Evolutionary conservation across 2,888 invertebrate species (phyloP), one percentile per base, ranked within the genome.

Genomic region (Drosophila cognata): DNA sequence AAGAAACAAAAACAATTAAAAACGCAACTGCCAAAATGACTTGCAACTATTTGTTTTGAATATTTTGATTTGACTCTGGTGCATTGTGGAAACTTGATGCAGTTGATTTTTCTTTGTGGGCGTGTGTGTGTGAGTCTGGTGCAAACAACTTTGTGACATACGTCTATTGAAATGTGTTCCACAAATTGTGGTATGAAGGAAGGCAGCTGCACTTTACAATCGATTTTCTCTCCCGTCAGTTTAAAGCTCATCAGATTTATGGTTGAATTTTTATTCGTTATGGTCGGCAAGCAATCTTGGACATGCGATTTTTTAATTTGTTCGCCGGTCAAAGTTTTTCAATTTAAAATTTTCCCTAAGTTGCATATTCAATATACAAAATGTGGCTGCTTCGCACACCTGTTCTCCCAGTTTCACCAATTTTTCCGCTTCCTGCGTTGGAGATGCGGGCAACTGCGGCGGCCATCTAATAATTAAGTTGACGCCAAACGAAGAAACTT

Each of bases 391-490:
- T 68, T 38, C 52, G 79, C 71, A 74, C 84, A 84, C 84, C 84
- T 89, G 84, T 71, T 87, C 55, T 68, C 53, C 33, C 48, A 51
- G 38, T 48, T 62, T 59, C 35, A 31, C 6, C 18, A 38, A 25
- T 36, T 50, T 11, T 53, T 33, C 31, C 33, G 50, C 29, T 57
- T 38, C 43, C 61, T 31, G n/a, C 43, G 31, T 62, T 51, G 41
- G 31, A 57, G 74, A 52, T 77, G 87, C 79, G 67, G 77, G 58
- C 55, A 41, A 66, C 60, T 60, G 65, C 53, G 67, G 50, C 58
- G 73, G 38, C 74, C 74, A 77, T 84, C 81, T 84, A 84, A 84
- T 84, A 84, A 84, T 89, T 84, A 89, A 84, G 80, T 89, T 89
- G 82, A 74, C 63, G 79, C 77, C 77, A 53, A 62, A 52, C 74